Base-by-base conservation (phyloP, 23 tunicate genomes). In the Botrylloides violaceus region DNA sequence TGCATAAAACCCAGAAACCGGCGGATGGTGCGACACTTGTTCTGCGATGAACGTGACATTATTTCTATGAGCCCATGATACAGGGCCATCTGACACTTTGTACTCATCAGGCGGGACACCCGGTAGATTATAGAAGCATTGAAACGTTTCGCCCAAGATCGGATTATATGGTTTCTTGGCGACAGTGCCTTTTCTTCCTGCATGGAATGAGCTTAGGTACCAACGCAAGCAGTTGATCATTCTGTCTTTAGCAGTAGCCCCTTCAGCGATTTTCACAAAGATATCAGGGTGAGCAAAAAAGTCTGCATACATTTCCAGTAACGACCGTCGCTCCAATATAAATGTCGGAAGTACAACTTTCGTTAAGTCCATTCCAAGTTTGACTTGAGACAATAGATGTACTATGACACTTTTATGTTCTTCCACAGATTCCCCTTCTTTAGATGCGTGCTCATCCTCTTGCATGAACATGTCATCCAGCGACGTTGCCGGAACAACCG, bases 111-210 rank as follows among this genome's bases (percentile, higher is more conserved):
- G 65, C 22, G 77, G 77, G 20, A 61, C 21, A 68, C 37, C 74
- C 26, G 78, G 62, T 36, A 84, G 66, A 34, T 86, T 61, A 53
- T 78, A 93, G 48, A 93, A 72, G 75, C 98, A 93, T 28, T 81
- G 90, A 36, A 93, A 93, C 7, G 89, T 76, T 81, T 93, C 98
- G 0, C 98, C 98, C 25, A 86, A 33, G 0, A 93, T 93, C 0
- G 98, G 98, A 63, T 93, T 93, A 81, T 93, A 93, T 18, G 98
- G 98, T 57, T 93, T 93, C 72, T 93, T 93, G 3, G 98, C 98
- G 35, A 85, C 88, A 1, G 98, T 80, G 66, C 94, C 83, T 78
- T 93, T 76, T 59, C 98, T 64, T 0, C 98, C 98, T 19, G 98
- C 98, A 18, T 85, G 58, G 48, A 93, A 93, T 1, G 94, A 80